Base-by-base conservation (phyloP, 2,888 invertebrate species). In the Microplitis manilae region DNA sequence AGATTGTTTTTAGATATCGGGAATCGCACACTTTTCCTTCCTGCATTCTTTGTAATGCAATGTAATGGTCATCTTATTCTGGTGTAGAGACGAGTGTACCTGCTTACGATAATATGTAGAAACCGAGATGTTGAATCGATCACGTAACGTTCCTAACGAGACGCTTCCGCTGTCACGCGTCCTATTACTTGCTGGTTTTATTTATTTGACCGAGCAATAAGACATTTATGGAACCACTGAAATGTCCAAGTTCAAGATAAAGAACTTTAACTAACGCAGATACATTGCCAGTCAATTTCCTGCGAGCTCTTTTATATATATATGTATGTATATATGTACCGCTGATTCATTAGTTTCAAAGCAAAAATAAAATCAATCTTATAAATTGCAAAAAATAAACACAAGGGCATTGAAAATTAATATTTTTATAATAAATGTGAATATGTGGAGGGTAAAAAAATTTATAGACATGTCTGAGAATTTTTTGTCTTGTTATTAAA, bases 91-190 rank as follows among this genome's bases (percentile, higher is more conserved):
- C 8, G 50, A 50, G 50, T 50, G 13, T 50, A 50, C 13, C 50
- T 50, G 50, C 6, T 6, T 5, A 50, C 9, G 50, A 50, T 50
- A 50, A 50, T 50, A 50, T 50, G 50, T 50, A 50, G 13, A 50
- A 50, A 13, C 62, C 62, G 15, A 62, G 15, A 15, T 15, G 73
- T 50, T 68, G 67, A 78, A 75, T 73, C 82, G 79, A 82, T 83
- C 80, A 82, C 83, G 80, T 86, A 85, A 82, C 82, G 17, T 79
- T 83, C 79, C 75, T 85, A 86, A 86, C 83, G 83, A 86, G 83
- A 76, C 81, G 84, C 83, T 86, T 85, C 84, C 84, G 84, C 83
- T 82, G 83, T 81, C 82, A 80, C 81, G 82, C 80, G 81, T 41
- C 41, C 20, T 62, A 62, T 20, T 17, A 62, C 20, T 15, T 17